Conservation (phyloP, 1,140 invertebrate species). For the Calliphora vicina region DNA sequence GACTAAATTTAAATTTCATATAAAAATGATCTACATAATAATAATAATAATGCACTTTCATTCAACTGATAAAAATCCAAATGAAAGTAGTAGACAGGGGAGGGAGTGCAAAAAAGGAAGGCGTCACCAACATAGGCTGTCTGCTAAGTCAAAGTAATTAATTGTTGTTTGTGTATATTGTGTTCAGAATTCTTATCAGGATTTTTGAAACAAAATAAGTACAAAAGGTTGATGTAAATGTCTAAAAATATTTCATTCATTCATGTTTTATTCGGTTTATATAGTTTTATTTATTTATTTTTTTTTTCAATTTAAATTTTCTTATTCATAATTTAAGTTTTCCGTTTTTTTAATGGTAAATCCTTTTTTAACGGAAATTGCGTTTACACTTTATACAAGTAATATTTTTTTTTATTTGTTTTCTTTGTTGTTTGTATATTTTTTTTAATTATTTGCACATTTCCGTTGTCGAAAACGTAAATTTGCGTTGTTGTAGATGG, state of each 20-base stretch:
- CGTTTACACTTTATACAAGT: not conserved
- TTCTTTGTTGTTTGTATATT: not conserved
- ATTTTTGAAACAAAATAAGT: not conserved
- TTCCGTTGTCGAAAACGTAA: slow-evolving; percentile 6
- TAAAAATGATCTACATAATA: not conserved
- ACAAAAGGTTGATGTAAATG: slow-evolving; percentile 4
- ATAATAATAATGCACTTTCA: not conserved
- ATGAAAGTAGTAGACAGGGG: not conserved
- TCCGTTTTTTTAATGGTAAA: not conserved
- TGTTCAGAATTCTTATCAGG: not conserved
- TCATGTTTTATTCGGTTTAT: not conserved
- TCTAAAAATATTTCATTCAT: not conserved
- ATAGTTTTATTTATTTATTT: not conserved
- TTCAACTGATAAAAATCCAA: not conserved
- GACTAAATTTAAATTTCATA: not conserved
- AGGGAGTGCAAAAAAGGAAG: not conserved
- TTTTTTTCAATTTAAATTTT: not conserved
- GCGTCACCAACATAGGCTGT: not conserved
- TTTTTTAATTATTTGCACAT: not conserved
- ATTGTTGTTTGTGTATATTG: not conserved
- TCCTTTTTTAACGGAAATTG: not conserved
- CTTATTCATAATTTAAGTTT: slow-evolving; percentile 8
- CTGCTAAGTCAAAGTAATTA: not conserved
- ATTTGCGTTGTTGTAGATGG: not conserved
- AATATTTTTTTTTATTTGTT: not conserved